A percentile compares a stretch with the other conserved stretches of the same genome.
These are phyloP conservation scores for Chrysolina haemoptera DNA, from an alignment of 2,888 invertebrate species.

Conservation along the genomic window DNA sequence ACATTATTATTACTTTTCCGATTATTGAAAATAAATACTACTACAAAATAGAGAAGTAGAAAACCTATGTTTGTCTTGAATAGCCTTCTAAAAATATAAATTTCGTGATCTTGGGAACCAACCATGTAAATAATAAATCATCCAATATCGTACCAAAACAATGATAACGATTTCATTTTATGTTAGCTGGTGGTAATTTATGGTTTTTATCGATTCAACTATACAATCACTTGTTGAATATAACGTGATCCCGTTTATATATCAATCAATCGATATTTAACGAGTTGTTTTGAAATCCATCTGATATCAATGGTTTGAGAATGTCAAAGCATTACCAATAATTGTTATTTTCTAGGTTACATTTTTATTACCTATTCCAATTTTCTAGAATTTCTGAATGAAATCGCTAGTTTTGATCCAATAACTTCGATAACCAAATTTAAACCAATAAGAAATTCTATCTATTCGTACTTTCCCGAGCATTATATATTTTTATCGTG, in stretches of 20 bases:
- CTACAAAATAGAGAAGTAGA: no score
- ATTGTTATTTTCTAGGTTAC: neutral
- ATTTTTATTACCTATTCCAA: neutral
- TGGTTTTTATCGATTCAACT: neutral
- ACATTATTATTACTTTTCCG: no score
- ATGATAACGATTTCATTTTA: neutral
- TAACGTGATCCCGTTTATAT: neutral
- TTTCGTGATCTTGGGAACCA: neutral
- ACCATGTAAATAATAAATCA: neutral
- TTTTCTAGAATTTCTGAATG: neutral
- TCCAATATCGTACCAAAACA: slow-evolving; percentile 2
- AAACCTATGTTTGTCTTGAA: no score
- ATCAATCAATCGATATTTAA: neutral
- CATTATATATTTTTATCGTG: no score
- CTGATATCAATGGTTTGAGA: neutral
- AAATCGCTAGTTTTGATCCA: no score
- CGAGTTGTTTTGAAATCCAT: neutral
- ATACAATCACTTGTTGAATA: neutral
- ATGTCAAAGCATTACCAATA: no score
- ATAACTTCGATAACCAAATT: no score
- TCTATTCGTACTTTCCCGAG: no score
- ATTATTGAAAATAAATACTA: no score
- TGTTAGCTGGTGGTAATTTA: neutral
- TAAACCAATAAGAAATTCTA: no score
- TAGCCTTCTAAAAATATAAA: neutral